phyloP scores from a whole-genome alignment of 2,113 vertebrate genomes.

The Panthera tigris region DNA sequence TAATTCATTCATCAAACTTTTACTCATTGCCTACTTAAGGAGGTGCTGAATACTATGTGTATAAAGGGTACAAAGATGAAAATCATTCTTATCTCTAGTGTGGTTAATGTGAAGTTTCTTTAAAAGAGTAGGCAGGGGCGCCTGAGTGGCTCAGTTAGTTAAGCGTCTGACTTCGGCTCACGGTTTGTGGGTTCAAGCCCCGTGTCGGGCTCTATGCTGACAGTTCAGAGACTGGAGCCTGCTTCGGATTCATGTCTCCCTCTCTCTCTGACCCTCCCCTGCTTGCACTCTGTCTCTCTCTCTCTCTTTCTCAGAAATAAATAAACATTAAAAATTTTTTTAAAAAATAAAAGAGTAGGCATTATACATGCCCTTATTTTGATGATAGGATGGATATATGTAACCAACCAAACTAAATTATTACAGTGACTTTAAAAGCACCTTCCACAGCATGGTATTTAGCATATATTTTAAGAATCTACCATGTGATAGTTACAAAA shows the following conservation, averaged over 20 bases:
- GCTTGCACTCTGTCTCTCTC: too few species aligned
- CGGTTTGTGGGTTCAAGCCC: too few species aligned
- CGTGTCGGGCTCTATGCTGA: too few species aligned
- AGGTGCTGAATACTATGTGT: not conserved
- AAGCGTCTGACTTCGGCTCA: too few species aligned
- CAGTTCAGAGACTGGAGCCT: too few species aligned
- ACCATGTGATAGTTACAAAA: not conserved
- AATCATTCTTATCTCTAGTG: not conserved
- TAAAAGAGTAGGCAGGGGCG: not conserved
- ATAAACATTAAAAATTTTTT: not conserved
- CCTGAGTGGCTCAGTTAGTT: too few species aligned
- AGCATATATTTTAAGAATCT: not conserved
- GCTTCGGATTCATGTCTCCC: too few species aligned
- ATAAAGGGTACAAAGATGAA: not conserved
- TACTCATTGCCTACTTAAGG: not conserved
- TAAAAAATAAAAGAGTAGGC: not conserved
- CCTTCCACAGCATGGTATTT: not conserved
- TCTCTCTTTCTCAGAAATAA: too few species aligned
- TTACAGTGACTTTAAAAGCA: not conserved
- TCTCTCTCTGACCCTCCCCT: too few species aligned
- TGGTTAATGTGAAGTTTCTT: not conserved
- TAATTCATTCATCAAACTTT: not conserved
- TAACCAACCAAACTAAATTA: not conserved
- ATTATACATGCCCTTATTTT: not conserved
- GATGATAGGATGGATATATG: not conserved